These are phyloP conservation scores for Nomada ferruginata DNA, from an alignment of 2,888 invertebrate genomes.

Conservation along the genomic window DNA sequence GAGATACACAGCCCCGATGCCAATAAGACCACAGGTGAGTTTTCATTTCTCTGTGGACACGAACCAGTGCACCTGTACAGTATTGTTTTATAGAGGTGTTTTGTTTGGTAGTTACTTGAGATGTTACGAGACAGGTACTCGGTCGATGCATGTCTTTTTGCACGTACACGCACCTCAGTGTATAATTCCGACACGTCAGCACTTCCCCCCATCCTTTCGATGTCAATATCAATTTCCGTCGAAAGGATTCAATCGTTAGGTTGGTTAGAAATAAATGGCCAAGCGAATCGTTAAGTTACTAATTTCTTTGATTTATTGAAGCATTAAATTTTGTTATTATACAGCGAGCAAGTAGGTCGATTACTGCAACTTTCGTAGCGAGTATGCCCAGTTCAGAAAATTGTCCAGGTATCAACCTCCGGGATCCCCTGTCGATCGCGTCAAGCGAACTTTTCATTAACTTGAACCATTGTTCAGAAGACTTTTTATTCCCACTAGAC, in stretches of 20 bases:
- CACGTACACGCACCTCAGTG: constrained; percentile 76
- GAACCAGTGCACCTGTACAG: constrained; percentile 60
- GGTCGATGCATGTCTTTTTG: constrained; percentile 69
- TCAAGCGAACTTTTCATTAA: too few species aligned
- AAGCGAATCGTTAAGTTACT: too few species aligned
- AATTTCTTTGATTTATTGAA: too few species aligned
- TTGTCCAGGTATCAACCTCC: too few species aligned
- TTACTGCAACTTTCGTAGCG: too few species aligned
- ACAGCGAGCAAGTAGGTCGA: too few species aligned
- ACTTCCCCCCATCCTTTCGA: constrained; percentile 33
- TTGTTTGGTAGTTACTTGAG: constrained; percentile 60
- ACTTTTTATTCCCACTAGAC: too few species aligned
- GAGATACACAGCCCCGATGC: constrained; percentile 78
- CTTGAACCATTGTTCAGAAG: too few species aligned
- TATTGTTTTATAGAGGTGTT: constrained; percentile 57
- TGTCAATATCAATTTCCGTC: neutral
- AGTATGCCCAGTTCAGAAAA: too few species aligned
- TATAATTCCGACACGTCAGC: constrained; percentile 46
- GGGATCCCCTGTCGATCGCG: too few species aligned
- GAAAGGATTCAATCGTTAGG: neutral
- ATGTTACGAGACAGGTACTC: constrained; percentile 28
- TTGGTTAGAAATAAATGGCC: neutral
- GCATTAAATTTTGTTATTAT: neutral
- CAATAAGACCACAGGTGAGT: constrained; percentile 82
- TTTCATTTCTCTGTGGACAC: constrained; percentile 38